Conservation (phyloP, 2,797 vertebrate species). For the Prionace glauca region DNA sequence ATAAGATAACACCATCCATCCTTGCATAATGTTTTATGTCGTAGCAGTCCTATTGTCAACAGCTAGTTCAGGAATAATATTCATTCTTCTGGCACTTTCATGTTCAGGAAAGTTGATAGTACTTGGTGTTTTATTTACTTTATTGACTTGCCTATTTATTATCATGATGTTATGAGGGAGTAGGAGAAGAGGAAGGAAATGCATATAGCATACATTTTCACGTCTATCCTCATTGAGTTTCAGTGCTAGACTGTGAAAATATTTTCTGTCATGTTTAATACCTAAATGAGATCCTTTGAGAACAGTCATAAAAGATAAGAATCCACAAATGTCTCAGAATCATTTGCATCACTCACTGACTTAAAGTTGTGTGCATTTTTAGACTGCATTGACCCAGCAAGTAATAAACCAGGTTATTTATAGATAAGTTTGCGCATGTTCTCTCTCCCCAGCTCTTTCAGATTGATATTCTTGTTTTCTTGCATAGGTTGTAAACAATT, state of each 20-base stretch:
- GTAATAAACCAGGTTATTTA: constrained; percentile 1
- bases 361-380: not conserved
- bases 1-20: not conserved
- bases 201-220: not conserved
- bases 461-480: not conserved
- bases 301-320: constrained; percentile 18
- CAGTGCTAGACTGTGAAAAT: not conserved
- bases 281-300: not conserved
- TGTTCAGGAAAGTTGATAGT: not conserved
- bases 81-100: not conserved
- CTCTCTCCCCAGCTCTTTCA: not conserved
- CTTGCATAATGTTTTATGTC: not conserved
- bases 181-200: not conserved
- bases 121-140: not conserved
- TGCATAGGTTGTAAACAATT: not conserved
- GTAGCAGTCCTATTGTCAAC: not conserved
- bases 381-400: not conserved
- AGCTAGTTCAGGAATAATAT: not conserved
- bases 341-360: constrained; percentile 4
- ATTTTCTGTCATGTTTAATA: constrained; percentile 15
- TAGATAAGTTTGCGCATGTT: not conserved
- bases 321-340: constrained; percentile 1
- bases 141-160: not conserved
- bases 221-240: not conserved
- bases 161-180: not conserved